Conservation (phyloP, 92 coral and sea anemone species). For the Bergia puertoricense region DNA sequence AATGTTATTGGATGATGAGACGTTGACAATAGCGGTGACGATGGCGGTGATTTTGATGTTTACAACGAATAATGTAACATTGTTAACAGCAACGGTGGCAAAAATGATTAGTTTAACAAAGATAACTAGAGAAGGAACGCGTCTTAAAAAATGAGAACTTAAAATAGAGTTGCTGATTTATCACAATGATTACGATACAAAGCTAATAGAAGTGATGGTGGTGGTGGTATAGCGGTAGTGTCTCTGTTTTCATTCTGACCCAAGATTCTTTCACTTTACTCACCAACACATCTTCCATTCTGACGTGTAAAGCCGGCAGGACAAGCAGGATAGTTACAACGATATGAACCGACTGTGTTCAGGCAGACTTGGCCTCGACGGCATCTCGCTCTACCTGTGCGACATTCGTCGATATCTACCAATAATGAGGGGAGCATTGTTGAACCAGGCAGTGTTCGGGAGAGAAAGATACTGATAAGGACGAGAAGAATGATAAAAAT, state of each 20-base stretch:
- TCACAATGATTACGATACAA: no score
- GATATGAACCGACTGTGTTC: background rate
- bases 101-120: no score
- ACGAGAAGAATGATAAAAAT: background rate
- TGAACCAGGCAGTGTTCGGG: background rate
- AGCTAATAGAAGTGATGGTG: no score
- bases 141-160: no score
- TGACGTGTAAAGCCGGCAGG: background rate
- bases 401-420: slow-evolving; percentile 17
- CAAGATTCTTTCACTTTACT: background rate
- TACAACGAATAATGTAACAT: no score
- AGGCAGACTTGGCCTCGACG: background rate
- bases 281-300: slow-evolving; percentile 9
- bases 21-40: no score
- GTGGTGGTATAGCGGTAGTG: background rate
- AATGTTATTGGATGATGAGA: no score
- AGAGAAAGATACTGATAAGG: no score
- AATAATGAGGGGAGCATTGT: background rate
- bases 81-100: background rate
- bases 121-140: no score
- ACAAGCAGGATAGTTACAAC: background rate
- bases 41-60: no score
- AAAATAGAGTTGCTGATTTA: no score
- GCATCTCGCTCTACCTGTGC: slow-evolving; percentile 1
- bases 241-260: background rate